phyloP scores from a whole-genome alignment of 2,888 invertebrate species.

The Elmis aenea region DNA sequence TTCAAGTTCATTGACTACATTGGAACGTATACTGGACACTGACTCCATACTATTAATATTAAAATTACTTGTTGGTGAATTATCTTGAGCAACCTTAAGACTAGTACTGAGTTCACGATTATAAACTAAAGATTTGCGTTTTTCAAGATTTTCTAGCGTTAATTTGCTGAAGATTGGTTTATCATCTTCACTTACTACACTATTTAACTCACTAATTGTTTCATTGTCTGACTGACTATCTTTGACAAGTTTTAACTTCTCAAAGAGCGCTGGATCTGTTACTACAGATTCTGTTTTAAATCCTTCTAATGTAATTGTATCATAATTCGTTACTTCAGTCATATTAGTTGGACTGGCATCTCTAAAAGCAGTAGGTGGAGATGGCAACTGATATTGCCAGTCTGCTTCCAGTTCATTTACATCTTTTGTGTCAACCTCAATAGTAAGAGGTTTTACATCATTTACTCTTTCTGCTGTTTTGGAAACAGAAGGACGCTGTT shows the following conservation, averaged over 20 bases:
- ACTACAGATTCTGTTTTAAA: conserved; percentile 40
- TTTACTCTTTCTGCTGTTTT: conserved; percentile 6
- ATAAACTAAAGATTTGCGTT: conserved; percentile 43
- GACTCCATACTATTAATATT: conserved; percentile 15
- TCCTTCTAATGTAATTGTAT: conserved; percentile 27
- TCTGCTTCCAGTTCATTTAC: conserved; percentile 33
- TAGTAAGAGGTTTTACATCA: too few species aligned
- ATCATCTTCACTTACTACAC: conserved; percentile 30
- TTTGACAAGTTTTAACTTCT: conserved; percentile 39
- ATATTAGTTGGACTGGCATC: conserved; percentile 43
- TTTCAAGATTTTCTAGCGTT: conserved; percentile 43
- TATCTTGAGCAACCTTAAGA: conserved; percentile 38
- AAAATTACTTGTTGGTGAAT: conserved; percentile 9
- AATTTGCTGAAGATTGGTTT: conserved; percentile 39
- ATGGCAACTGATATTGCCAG: conserved; percentile 57
- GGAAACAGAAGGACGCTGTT: neutral
- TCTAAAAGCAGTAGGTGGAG: conserved; percentile 55
- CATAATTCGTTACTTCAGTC: conserved; percentile 27
- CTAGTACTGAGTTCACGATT: conserved; percentile 45
- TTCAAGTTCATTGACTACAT: conserved; percentile 30
- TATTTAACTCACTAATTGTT: conserved; percentile 31
- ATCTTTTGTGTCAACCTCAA: too few species aligned
- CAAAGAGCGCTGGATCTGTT: conserved; percentile 42
- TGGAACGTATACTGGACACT: conserved; percentile 20
- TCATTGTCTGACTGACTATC: conserved; percentile 33